Conservation (phyloP, 1,140 invertebrate species). For the Oncopodura yosiiana region DNA sequence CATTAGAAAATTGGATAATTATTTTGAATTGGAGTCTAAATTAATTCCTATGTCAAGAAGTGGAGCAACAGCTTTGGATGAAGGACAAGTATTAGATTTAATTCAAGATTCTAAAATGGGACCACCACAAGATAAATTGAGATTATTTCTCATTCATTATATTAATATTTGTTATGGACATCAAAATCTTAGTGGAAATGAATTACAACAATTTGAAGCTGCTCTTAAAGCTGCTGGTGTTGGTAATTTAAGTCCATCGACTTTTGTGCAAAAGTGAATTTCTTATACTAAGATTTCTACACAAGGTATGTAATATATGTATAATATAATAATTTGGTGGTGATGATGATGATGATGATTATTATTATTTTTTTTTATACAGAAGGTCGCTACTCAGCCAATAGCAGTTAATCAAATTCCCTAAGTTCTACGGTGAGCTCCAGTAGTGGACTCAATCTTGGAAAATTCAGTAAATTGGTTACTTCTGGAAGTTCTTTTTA, state of each 20-base stretch:
- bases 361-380: no score
- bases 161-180: conserved; percentile 6
- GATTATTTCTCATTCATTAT: conserved; percentile 90
- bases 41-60: no score
- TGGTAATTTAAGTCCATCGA: conserved; percentile 65
- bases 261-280: conserved; percentile 81
- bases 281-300: conserved; percentile 70
- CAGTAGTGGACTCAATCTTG: no score
- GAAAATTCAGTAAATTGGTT: no score
- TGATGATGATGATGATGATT: no score
- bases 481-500: no score
- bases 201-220: conserved; percentile 69
- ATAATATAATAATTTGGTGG: no score
- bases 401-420: no score
- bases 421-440: no score
- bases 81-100: conserved; percentile 66
- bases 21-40: conserved; percentile 97
- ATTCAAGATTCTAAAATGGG: conserved; percentile 78
- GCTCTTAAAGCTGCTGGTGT: conserved; percentile 71
- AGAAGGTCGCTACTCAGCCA: no score
- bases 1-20: conserved; percentile 80
- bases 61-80: conserved; percentile 59
- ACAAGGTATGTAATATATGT: not conserved
- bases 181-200: conserved; percentile 40
- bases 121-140: conserved; percentile 81